Base-by-base conservation (phyloP, 2,888 invertebrate species). In the Crioceris asparagi region DNA sequence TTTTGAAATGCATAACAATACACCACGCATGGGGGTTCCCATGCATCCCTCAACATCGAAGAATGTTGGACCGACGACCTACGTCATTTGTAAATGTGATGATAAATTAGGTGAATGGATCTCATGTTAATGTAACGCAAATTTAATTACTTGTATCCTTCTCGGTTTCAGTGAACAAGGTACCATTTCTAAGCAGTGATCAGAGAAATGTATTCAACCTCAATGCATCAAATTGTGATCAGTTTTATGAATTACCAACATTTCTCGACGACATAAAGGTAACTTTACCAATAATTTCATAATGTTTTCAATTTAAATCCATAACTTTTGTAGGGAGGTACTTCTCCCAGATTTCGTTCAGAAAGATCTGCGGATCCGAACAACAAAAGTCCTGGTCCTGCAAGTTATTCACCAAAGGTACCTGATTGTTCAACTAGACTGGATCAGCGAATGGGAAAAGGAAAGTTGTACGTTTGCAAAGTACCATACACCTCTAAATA, bases 391-490 rank as follows among this genome's bases (percentile, higher is more conserved):
- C n/a, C n/a, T n/a, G n/a, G n/a, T n/a, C n/a, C n/a, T n/a, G n/a
- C n/a, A n/a, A n/a, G n/a, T n/a, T n/a, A n/a, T n/a, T n/a, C n/a
- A n/a, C n/a, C n/a, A n/a, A n/a, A n/a, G n/a, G n/a, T n/a, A n/a
- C n/a, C n/a, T n/a, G n/a, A n/a, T n/a, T n/a, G n/a, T n/a, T n/a
- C n/a, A n/a, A n/a, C n/a, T n/a, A n/a, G n/a, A n/a, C n/a, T n/a
- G n/a, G n/a, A n/a, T 12, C n/a, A 15, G 15, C 12, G 10, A 26
- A 45, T 39, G 8, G 51, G 50, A 4, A 52, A 43, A 35, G 55
- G 59, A n/a, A 57, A 49, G 36, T 33, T 60, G 27, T 61, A 57
- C 33, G 39, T 53, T 1, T 60, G 61, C 32, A 47, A 46, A 17
- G 54, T 57, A 3, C 56, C 57, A 1, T 59, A 51, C 30, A 45